Evolutionary conservation across 2,797 vertebrate genomes (phyloP).

Genomic region (Pygocentrus nattereri): DNA sequence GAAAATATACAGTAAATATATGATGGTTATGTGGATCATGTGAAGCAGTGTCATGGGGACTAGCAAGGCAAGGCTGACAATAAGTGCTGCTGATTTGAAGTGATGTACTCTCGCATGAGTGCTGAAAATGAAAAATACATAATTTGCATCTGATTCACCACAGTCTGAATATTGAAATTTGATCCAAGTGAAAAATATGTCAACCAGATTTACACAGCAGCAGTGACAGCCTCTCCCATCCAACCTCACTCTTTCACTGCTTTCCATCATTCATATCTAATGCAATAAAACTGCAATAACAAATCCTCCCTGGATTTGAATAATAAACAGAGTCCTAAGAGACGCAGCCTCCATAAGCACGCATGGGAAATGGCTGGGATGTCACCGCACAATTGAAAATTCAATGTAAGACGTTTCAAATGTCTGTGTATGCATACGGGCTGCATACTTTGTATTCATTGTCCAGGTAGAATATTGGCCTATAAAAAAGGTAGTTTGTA

Average conservation of each 20-base stretch:
- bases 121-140: conserved; percentile 61
- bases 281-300: conserved; percentile 62
- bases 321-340: conserved; percentile 59
- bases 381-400: conserved; percentile 50
- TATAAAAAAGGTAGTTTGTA: conserved; percentile 34
- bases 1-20: conserved; percentile 27
- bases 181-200: conserved; percentile 86
- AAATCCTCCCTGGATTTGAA: conserved; percentile 59
- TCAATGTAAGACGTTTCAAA: conserved; percentile 39
- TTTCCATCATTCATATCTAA: conserved; percentile 57
- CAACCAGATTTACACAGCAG: conserved; percentile 85
- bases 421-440: conserved; percentile 26
- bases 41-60: conserved; percentile 26
- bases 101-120: conserved; percentile 43
- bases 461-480: conserved; percentile 29
- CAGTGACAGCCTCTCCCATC: conserved; percentile 56
- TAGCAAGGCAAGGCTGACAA: conserved; percentile 39
- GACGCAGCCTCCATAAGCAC: conserved; percentile 44
- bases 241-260: conserved; percentile 51
- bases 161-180: conserved; percentile 85
- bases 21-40: conserved; percentile 40
- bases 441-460: conserved; percentile 31
- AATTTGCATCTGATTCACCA: conserved; percentile 87
- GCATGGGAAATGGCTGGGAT: conserved; percentile 50
- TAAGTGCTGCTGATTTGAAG: conserved; percentile 51